A percentile compares a stretch with the other conserved stretches of the same genome.
Conservation (phyloP, 2,797 vertebrate genomes). For the Sebastes elongatus region DNA sequence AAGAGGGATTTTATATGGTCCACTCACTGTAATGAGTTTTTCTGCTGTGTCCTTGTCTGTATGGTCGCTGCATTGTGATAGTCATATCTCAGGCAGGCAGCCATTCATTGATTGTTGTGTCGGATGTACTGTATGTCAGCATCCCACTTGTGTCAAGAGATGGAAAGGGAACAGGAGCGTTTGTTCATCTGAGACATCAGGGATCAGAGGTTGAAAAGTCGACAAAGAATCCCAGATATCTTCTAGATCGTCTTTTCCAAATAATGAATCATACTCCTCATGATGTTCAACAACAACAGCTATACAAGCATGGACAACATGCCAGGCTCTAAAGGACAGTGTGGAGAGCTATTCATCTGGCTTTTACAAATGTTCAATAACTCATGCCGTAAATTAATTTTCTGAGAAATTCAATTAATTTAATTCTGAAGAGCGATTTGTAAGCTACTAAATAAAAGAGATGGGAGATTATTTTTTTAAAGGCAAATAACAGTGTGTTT, state of each 20-base stretch:
- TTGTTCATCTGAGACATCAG: not conserved
- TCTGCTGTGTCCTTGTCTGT: slow-evolving; percentile 14
- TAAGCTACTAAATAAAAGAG: slow-evolving; percentile 14
- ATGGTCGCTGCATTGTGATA: slow-evolving; percentile 16
- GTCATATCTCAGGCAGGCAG: slow-evolving; percentile 9
- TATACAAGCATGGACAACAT: not conserved
- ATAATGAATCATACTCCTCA: not conserved
- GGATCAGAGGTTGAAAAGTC: not conserved
- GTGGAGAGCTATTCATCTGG: slow-evolving; percentile 6
- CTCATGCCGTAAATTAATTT: slow-evolving; percentile 36
- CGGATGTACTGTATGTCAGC: not conserved
- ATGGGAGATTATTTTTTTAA: slow-evolving; percentile 31
- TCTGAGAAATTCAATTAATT: slow-evolving; percentile 21
- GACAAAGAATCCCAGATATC: not conserved
- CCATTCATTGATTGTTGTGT: slow-evolving; percentile 1
- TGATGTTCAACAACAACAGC: slow-evolving; percentile 10
- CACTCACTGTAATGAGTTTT: slow-evolving; percentile 30
- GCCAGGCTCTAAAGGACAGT: not conserved
- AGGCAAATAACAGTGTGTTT: slow-evolving; percentile 51
- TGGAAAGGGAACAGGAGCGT: not conserved
- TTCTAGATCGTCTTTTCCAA: not conserved
- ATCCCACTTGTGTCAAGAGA: slow-evolving; percentile 9
- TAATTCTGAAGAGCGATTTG: slow-evolving; percentile 18
- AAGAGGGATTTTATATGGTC: not conserved
- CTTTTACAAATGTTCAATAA: slow-evolving; percentile 33